Percentiles rank a stretch among this genome's conserved stretches.
Conservation (phyloP, 2,888 invertebrate species). For the Amphipoea oculea region DNA sequence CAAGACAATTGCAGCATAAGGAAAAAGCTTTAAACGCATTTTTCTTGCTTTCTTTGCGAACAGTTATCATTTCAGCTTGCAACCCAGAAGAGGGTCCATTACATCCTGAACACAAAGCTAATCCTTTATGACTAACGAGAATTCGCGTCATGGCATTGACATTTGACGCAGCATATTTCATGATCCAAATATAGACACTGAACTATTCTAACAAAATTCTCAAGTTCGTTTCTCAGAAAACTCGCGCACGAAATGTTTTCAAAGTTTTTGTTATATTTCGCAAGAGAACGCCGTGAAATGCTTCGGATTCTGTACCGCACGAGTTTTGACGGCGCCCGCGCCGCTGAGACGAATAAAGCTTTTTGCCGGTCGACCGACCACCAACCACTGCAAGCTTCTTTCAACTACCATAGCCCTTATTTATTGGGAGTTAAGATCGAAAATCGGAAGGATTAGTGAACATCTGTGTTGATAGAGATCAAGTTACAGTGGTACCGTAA, state of each 20-base stretch:
- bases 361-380: constrained; percentile 61
- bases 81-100: not conserved
- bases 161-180: constrained; percentile 41
- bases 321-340: constrained; percentile 66
- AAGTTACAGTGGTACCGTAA: constrained; percentile 65
- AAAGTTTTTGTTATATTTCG: constrained; percentile 66
- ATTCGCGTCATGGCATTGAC: constrained; percentile 54
- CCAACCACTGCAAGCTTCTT: constrained; percentile 38
- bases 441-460: constrained; percentile 27
- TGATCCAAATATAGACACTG: constrained; percentile 48
- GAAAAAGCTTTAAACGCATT: constrained; percentile 3
- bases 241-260: constrained; percentile 55
- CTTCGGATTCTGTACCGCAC: constrained; percentile 67
- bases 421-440: constrained; percentile 32
- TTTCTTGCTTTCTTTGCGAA: not conserved
- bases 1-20: constrained; percentile 3
- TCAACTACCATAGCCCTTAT: constrained; percentile 42
- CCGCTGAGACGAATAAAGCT: constrained; percentile 63
- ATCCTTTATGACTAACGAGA: constrained; percentile 18
- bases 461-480: constrained; percentile 63
- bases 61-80: not conserved
- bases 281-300: constrained; percentile 69
- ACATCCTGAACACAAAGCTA: constrained; percentile 8
- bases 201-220: constrained; percentile 48
- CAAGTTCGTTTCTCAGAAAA: constrained; percentile 59